Conservation (phyloP, 2,888 invertebrate species). For the Polymixis lichenea region DNA sequence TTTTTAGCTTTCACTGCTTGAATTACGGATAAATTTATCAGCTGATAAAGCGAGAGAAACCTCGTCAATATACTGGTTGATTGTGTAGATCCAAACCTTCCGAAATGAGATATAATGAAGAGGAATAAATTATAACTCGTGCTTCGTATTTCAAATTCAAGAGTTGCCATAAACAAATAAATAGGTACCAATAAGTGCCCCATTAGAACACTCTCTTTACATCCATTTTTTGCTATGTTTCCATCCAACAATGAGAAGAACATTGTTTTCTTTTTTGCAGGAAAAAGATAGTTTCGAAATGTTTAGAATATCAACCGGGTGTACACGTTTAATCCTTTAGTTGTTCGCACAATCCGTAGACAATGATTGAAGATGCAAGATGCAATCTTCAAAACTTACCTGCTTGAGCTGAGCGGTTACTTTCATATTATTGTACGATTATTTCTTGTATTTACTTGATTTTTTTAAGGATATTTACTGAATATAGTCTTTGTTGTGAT, state of each 20-base stretch:
- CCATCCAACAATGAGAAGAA: slow-evolving; percentile 16
- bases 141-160: slow-evolving; percentile 15
- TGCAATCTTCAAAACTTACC: slow-evolving; percentile 48
- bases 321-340: slow-evolving; percentile 41
- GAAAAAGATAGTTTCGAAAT: slow-evolving; percentile 25
- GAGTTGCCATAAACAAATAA: slow-evolving; percentile 10
- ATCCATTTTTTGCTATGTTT: no score
- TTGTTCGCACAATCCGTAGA: slow-evolving; percentile 37
- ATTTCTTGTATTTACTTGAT: slow-evolving; percentile 15
- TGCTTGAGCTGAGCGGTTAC: slow-evolving; percentile 4
- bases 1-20: background rate
- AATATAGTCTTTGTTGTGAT: slow-evolving; percentile 25
- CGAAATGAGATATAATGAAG: background rate
- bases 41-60: background rate
- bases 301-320: slow-evolving; percentile 41
- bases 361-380: slow-evolving; percentile 36
- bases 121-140: background rate
- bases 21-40: background rate
- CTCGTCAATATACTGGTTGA: background rate
- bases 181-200: slow-evolving; percentile 14
- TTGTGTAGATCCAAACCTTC: background rate
- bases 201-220: slow-evolving; percentile 15
- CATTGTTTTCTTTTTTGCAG: slow-evolving; percentile 17
- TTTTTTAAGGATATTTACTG: slow-evolving; percentile 1
- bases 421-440: slow-evolving; percentile 19